phyloP scores from a whole-genome alignment of 2,113 vertebrate genomes.

The Thryonomys swinderianus region DNA sequence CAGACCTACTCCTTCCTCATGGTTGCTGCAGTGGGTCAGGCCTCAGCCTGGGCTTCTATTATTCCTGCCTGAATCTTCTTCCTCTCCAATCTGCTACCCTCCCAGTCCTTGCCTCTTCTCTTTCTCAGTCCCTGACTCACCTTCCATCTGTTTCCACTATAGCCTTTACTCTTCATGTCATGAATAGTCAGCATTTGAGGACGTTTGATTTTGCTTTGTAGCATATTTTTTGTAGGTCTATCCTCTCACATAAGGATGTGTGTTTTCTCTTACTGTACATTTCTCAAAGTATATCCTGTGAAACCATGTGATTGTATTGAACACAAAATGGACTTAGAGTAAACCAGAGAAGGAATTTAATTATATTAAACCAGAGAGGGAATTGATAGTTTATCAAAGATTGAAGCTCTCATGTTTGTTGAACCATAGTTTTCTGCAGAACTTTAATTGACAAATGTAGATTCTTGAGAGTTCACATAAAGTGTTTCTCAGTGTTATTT shows the following conservation, averaged over 20 bases:
- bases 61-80: not conserved
- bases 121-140: not conserved
- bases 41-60: not conserved
- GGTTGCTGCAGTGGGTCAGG: not conserved
- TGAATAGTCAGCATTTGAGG: not conserved
- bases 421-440: not conserved
- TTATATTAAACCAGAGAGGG: not conserved
- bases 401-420: slow-evolving; percentile 6
- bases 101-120: not conserved
- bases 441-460: not conserved
- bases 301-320: not conserved
- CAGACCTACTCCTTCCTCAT: not conserved
- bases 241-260: not conserved
- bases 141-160: not conserved
- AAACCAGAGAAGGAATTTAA: not conserved
- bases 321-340: not conserved
- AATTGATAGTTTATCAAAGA: not conserved
- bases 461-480: not conserved
- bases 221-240: not conserved
- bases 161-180: not conserved
- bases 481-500: not conserved
- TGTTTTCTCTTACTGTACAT: not conserved
- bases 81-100: not conserved
- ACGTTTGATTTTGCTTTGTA: not conserved
- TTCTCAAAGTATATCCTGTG: not conserved